phyloP scores from a whole-genome alignment of 2,797 vertebrate species.

The Hyperoplus lanceolatus region DNA sequence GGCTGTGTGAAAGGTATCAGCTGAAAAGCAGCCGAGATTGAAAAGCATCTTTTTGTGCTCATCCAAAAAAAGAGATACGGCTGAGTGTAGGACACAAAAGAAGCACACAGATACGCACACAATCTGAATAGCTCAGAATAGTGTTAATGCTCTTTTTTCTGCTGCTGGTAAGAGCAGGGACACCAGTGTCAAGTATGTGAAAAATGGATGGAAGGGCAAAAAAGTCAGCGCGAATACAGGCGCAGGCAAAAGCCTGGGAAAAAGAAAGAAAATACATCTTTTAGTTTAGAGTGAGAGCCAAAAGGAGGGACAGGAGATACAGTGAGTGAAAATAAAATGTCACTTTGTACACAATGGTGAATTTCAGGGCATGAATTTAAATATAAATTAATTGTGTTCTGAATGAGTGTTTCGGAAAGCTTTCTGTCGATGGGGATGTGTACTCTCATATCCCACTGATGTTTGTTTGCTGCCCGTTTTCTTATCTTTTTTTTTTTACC shows the following conservation, averaged over 20 bases:
- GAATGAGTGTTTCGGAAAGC: neutral
- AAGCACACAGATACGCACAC: slow-evolving; percentile 14
- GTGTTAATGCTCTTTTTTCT: slow-evolving; percentile 63
- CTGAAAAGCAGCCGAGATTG: slow-evolving; percentile 60
- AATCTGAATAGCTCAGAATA: slow-evolving; percentile 54
- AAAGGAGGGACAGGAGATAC: neutral
- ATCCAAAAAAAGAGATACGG: slow-evolving; percentile 59
- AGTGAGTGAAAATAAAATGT: neutral
- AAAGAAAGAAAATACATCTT: neutral
- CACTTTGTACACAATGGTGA: neutral
- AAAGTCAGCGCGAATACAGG: slow-evolving; percentile 24
- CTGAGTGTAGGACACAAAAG: slow-evolving; percentile 52
- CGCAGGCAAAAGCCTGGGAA: neutral
- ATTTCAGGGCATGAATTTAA: neutral
- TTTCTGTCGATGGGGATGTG: neutral
- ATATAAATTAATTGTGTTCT: too few relatives aligned
- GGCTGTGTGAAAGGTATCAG: slow-evolving; percentile 51
- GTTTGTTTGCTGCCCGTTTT: neutral
- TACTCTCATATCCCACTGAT: neutral
- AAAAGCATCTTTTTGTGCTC: slow-evolving; percentile 53
- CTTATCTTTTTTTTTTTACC: neutral
- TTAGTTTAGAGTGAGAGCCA: neutral
- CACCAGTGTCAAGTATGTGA: slow-evolving; percentile 48
- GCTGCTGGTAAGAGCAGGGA: slow-evolving; percentile 54
- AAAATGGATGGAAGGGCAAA: slow-evolving; percentile 31